Conservation (phyloP, 2,113 vertebrate species). For the human (Homo sapiens) region GRCh38 chr15:56147001-56147500, state of each 20-base stretch:
- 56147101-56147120: neutral
- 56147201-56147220: neutral
- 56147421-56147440: neutral
- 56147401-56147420: neutral
- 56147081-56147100: neutral
- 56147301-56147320: neutral
- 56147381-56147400: neutral
- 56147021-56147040: neutral
- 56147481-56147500: neutral
- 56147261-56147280: neutral
- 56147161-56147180: slow-evolving; percentile 31
- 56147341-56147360: neutral
- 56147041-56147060: neutral
- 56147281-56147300: neutral
- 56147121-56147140: neutral
- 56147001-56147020: neutral
- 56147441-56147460: neutral
- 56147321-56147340: neutral
- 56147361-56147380: neutral
- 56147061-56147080: neutral
- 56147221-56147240: neutral
- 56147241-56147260: neutral
- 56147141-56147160: slow-evolving; percentile 18
- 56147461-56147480: neutral
- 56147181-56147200: neutral